Evolutionary conservation across 2,797 vertebrate species (phyloP).

Genomic region (Sebastes hubbsi): DNA sequence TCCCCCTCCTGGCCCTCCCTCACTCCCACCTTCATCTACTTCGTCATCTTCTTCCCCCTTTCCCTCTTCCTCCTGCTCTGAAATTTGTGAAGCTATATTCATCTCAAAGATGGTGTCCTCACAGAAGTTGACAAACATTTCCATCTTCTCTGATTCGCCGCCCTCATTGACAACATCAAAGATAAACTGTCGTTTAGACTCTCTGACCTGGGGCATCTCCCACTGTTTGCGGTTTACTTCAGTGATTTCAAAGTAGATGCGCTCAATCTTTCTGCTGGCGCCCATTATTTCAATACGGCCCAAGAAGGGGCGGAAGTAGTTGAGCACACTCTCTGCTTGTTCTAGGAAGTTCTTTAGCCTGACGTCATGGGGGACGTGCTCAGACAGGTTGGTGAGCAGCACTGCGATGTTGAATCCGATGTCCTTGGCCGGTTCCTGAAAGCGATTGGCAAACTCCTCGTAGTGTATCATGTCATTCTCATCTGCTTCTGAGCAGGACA

Average conservation of each 20-base stretch:
- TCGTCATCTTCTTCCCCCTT: constrained; percentile 85
- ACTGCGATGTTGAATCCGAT: constrained; percentile 98
- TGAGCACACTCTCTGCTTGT: constrained; percentile 91
- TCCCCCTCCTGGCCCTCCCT: constrained; percentile 56
- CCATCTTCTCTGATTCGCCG: constrained; percentile 97
- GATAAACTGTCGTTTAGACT: constrained; percentile 98
- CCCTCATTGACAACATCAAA: constrained; percentile 98
- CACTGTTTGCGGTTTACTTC: constrained; percentile 95
- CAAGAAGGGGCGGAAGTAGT: constrained; percentile 94
- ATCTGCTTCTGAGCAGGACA: constrained; percentile 95
- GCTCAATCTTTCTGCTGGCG: constrained; percentile 92
- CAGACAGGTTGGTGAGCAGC: constrained; percentile 92
- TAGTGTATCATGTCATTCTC: constrained; percentile 98
- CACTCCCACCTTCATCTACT: constrained; percentile 64
- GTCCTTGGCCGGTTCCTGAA: constrained; percentile 95
- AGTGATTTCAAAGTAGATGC: constrained; percentile 98
- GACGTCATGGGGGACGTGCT: constrained; percentile 94
- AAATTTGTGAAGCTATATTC: constrained; percentile 96
- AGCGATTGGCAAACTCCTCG: constrained; percentile 92
- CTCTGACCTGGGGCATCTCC: constrained; percentile 98
- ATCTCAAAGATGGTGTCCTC: constrained; percentile 99
- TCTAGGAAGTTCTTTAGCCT: constrained; percentile 91
- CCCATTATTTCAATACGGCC: constrained; percentile 98
- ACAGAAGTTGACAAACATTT: constrained; percentile 97
- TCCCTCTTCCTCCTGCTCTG: constrained; percentile 90